These are phyloP conservation scores for Nymphalis c-album DNA, from an alignment of 2,888 invertebrate species.

Conservation along the genomic window DNA sequence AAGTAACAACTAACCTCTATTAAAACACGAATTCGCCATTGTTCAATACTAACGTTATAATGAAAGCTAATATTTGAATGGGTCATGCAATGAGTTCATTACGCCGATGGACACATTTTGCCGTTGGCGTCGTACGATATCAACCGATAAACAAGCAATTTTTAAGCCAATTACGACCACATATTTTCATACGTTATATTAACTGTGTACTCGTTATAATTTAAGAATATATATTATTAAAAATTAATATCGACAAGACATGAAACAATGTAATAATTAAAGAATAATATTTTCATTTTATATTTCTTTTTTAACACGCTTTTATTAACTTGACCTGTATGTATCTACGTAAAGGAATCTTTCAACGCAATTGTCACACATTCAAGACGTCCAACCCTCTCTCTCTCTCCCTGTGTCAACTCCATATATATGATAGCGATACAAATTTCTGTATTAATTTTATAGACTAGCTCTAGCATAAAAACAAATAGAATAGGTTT, in stretches of 20 bases:
- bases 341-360: too few species aligned
- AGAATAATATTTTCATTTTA: not conserved
- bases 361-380: too few species aligned
- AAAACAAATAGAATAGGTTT: too few species aligned
- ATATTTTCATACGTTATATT: slow-evolving; percentile 17
- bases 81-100: slow-evolving; percentile 57
- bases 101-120: slow-evolving; percentile 55
- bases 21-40: slow-evolving; percentile 39
- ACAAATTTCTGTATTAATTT: too few species aligned
- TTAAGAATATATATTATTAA: not conserved
- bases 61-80: slow-evolving; percentile 45
- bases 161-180: slow-evolving; percentile 50
- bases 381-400: too few species aligned
- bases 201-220: not conserved
- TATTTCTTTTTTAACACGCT: too few species aligned
- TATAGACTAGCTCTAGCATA: too few species aligned
- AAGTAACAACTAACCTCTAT: slow-evolving; percentile 31
- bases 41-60: slow-evolving; percentile 40
- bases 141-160: slow-evolving; percentile 61
- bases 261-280: not conserved
- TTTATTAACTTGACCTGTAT: too few species aligned
- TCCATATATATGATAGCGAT: too few species aligned
- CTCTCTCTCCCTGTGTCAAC: too few species aligned
- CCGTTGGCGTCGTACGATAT: slow-evolving; percentile 55
- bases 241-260: not conserved